A percentile compares a stretch with the other conserved stretches of the same genome.
These are phyloP conservation scores for Deroplatys truncata DNA, from an alignment of 2,888 invertebrate species.

Conservation along the genomic window DNA sequence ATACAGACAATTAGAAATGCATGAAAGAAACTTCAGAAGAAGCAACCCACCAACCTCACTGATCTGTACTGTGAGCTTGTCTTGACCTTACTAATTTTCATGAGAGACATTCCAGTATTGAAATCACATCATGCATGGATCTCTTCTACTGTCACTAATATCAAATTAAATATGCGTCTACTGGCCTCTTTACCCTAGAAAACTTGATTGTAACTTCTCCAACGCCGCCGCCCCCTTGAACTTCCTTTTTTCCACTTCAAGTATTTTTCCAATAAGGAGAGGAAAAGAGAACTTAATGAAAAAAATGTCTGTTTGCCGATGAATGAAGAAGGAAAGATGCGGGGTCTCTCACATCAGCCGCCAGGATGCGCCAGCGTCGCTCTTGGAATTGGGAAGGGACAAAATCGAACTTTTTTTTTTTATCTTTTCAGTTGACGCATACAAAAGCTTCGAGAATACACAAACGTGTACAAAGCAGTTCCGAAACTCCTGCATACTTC, in stretches of 20 bases:
- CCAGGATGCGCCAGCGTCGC: neutral
- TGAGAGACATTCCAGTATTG: too few relatives aligned
- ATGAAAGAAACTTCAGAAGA: too few relatives aligned
- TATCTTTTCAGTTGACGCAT: neutral
- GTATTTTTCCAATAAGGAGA: constrained; percentile 30
- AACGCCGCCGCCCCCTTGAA: constrained; percentile 6
- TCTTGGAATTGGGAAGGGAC: neutral
- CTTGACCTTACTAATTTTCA: too few relatives aligned
- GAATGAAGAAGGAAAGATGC: constrained; percentile 10
- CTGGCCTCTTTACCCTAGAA: neutral
- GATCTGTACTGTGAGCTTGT: too few relatives aligned
- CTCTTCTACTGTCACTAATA: neutral
- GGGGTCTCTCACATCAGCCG: neutral
- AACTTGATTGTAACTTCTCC: neutral
- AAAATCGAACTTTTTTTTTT: neutral
- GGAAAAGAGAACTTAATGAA: constrained; percentile 29
- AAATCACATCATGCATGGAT: too few relatives aligned
- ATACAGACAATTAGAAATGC: too few relatives aligned
- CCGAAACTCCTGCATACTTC: neutral
- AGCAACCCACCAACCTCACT: too few relatives aligned
- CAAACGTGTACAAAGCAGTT: neutral
- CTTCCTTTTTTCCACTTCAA: constrained; percentile 29
- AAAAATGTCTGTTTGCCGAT: constrained; percentile 28
- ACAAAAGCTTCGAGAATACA: neutral
- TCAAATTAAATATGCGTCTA: neutral